Base-by-base conservation (phyloP, 2,888 invertebrate species). In the Pseudoips prasinana region DNA sequence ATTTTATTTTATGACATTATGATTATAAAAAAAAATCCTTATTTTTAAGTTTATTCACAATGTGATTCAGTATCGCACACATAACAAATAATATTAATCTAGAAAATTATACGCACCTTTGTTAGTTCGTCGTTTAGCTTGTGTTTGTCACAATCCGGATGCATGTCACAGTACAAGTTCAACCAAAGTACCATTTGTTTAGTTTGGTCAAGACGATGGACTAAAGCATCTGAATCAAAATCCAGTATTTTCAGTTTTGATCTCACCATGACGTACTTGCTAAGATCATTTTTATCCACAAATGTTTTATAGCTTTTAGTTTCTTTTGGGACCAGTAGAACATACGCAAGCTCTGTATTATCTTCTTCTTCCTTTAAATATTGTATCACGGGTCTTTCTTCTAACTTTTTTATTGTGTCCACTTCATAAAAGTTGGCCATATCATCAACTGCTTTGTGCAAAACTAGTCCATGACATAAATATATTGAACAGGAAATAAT, bases 161-260 rank as follows among this genome's bases (percentile, higher is more conserved):
- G 70, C 63, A 67, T 64, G 29, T 64, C 63, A 54, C 73, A 71
- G 29, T 72, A 71, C 22, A 65, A 29, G 18, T 69, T 62, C 0
- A 72, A 53, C 73, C 73, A 73, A 29, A 60, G 25, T 7, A 70
- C 50, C 64, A 72, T 71, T 25, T 63, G 61, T 35, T 64, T 65
- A 8, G 59, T 58, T 46, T 64, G 57, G 36, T 66, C 64, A 17
- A 62, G 29, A 25, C 54, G 47, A 27, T 54, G 39, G 8, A 64
- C 51, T 8, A 67, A 32, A 8, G 42, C 40, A 24, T 56, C 50
- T 0, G 64, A 45, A 14, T 63, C 52, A 1, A 62, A 38, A 17
- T 68, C 59, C 18, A 67, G 35, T 7, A 47, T 22, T 46, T 56
- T 58, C 10, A 43, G 47, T 30, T 60, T 65, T 0, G 65, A 52